Conservation (phyloP, 1,140 invertebrate genomes). For the Trichogramma pretiosum region DNA sequence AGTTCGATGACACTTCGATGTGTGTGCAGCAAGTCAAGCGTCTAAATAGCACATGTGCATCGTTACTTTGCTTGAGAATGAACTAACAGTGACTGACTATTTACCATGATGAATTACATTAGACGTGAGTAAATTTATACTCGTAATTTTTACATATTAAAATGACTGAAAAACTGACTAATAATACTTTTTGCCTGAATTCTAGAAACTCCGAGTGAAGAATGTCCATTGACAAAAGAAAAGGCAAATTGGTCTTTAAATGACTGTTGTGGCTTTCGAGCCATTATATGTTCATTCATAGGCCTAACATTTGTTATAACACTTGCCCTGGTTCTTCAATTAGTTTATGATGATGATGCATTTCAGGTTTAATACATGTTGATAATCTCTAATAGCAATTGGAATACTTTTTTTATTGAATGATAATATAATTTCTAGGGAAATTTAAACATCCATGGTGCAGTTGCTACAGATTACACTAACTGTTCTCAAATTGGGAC, state of each 20-base stretch:
- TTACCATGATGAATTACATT: conserved; percentile 18
- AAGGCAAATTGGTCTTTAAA: conserved; percentile 28
- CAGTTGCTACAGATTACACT: conserved; percentile 61
- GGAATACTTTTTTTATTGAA: not conserved
- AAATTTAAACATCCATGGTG: conserved; percentile 54
- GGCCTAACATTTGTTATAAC: conserved; percentile 58
- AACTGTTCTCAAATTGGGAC: conserved; percentile 66
- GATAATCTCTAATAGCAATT: not conserved
- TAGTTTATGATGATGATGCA: conserved; percentile 54
- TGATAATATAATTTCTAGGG: conserved; percentile 19
- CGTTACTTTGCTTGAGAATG: too few relatives aligned
- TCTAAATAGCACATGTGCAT: too few relatives aligned
- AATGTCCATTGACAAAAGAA: conserved; percentile 36
- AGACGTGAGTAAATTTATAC: conserved; percentile 11
- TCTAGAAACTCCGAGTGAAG: conserved; percentile 33
- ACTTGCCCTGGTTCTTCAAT: conserved; percentile 55
- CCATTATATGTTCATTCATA: conserved; percentile 45
- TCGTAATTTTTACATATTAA: not conserved
- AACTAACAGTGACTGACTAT: too few relatives aligned
- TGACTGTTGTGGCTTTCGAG: conserved; percentile 38
- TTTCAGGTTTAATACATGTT: conserved; percentile 42
- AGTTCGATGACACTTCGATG: too few relatives aligned
- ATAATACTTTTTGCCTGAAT: too few relatives aligned
- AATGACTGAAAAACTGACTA: too few relatives aligned
- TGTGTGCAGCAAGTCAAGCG: too few relatives aligned